Evolutionary conservation across 2,888 invertebrate genomes (phyloP).

Genomic region (Lamellibrachia columna): DNA sequence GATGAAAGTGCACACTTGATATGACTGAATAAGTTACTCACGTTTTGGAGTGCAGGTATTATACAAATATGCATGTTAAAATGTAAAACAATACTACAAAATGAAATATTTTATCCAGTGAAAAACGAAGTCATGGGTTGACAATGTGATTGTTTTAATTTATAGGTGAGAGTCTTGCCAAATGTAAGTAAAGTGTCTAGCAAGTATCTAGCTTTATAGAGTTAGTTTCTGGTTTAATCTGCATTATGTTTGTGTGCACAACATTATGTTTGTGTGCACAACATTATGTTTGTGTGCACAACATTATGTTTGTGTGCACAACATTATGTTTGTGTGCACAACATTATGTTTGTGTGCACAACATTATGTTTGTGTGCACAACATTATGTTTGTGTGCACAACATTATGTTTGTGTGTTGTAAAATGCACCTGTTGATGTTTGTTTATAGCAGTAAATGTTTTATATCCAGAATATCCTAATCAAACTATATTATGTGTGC

Average conservation of each 20-base stretch:
- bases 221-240: neutral
- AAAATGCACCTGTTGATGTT: neutral
- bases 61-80: neutral
- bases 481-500: neutral
- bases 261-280: neutral
- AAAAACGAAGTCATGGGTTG: neutral
- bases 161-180: neutral
- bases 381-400: no score
- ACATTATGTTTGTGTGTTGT: neutral
- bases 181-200: neutral
- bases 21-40: neutral
- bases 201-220: neutral
- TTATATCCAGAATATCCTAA: neutral
- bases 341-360: no score
- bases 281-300: neutral
- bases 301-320: neutral
- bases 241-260: neutral
- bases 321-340: no score
- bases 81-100: neutral
- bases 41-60: neutral
- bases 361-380: no score
- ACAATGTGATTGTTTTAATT: neutral
- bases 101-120: neutral
- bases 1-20: neutral
- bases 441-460: neutral